Percentiles rank a stretch among this genome's conserved stretches.
These are phyloP conservation scores for Sisyra nigra DNA, from an alignment of 2,888 invertebrate genomes.

Conservation along the genomic window DNA sequence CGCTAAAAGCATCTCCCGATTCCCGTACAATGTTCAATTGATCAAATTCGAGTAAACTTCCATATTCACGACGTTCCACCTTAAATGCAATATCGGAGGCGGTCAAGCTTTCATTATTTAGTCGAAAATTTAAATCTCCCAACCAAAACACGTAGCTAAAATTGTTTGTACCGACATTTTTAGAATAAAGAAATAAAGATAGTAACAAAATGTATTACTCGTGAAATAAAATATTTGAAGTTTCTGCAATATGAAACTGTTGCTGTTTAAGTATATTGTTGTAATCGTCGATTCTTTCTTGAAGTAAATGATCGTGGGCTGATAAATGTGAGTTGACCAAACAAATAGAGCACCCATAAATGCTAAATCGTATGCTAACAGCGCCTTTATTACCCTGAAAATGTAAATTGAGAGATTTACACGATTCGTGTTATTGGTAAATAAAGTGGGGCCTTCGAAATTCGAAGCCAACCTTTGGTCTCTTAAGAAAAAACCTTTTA, in stretches of 20 bases:
- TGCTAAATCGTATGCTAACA: slow-evolving; percentile 69
- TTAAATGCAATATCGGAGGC: slow-evolving; percentile 50
- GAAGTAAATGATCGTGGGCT: slow-evolving; percentile 70
- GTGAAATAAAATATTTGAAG: slow-evolving; percentile 74
- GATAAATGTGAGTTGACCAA: slow-evolving; percentile 82
- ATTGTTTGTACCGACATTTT: slow-evolving; percentile 12
- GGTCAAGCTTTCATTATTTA: slow-evolving; percentile 43
- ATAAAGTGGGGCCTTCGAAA: slow-evolving; percentile 4
- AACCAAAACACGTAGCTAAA: slow-evolving; percentile 80
- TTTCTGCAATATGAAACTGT: slow-evolving; percentile 59
- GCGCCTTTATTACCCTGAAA: slow-evolving; percentile 91
- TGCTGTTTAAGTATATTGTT: slow-evolving; percentile 73
- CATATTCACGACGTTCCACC: slow-evolving; percentile 46
- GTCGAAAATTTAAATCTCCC: slow-evolving; percentile 79
- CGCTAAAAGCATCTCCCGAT: slow-evolving; percentile 66
- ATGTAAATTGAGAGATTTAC: slow-evolving; percentile 8
- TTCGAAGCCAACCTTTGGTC: neutral
- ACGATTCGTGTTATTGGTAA: too few relatives aligned
- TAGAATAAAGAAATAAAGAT: neutral
- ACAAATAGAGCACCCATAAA: slow-evolving; percentile 78
- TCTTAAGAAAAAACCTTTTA: neutral
- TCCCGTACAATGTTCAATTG: slow-evolving; percentile 56
- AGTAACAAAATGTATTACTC: slow-evolving; percentile 67
- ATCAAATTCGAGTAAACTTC: slow-evolving; percentile 54
- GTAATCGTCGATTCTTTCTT: slow-evolving; percentile 78